Percentiles rank a stretch among this genome's conserved stretches.
Evolutionary conservation across 2,113 vertebrate species (phyloP).

Genomic region (Delphinus delphis): DNA sequence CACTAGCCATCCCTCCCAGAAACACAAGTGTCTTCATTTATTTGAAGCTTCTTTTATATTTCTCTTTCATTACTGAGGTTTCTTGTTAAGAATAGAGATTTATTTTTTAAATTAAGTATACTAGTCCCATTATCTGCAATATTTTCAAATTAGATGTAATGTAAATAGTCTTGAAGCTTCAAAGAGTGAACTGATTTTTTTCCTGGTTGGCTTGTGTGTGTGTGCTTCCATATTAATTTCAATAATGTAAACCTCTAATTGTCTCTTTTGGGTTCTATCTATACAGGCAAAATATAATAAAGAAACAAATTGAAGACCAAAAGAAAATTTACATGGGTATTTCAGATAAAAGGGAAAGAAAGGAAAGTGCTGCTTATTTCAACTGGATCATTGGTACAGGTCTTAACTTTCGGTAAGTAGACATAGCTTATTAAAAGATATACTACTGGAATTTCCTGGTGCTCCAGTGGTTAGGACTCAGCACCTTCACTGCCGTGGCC

Average conservation of each 20-base stretch:
- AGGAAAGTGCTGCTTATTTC: background rate
- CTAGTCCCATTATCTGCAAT: background rate
- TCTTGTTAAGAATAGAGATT: background rate
- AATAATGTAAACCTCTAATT: background rate
- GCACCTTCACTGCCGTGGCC: background rate
- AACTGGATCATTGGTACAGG: background rate
- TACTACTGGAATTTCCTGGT: background rate
- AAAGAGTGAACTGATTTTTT: background rate
- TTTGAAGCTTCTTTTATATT: background rate
- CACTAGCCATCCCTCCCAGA: background rate
- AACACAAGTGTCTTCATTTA: slow-evolving; percentile 7
- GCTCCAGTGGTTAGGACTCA: background rate
- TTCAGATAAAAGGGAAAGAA: background rate
- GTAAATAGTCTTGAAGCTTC: background rate
- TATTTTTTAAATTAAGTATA: background rate
- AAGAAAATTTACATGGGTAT: background rate
- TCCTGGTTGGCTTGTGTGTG: background rate
- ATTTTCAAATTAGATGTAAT: slow-evolving; percentile 4
- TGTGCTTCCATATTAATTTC: slow-evolving; percentile 14
- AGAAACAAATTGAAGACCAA: slow-evolving; percentile 15
- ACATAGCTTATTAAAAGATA: background rate
- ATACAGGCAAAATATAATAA: slow-evolving; percentile 34
- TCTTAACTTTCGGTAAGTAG: background rate
- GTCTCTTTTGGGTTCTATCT: background rate
- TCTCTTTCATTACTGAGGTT: background rate